These are phyloP conservation scores for Drosophila nannoptera DNA, from an alignment of 1,140 invertebrate species.

Conservation along the genomic window DNA sequence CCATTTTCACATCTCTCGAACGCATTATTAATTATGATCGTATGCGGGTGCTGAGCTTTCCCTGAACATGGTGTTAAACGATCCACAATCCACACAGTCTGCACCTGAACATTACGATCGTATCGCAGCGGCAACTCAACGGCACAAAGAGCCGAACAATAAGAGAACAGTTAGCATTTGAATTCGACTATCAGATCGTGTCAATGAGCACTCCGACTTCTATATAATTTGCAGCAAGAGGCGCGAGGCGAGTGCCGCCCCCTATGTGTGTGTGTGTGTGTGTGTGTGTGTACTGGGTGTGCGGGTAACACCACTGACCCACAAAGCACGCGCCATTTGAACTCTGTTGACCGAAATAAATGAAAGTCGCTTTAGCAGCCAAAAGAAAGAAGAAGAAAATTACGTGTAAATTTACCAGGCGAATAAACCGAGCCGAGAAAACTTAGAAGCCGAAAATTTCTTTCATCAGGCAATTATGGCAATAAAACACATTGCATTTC, in stretches of 20 bases:
- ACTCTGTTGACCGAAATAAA: constrained; percentile 64
- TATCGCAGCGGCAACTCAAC: constrained; percentile 39
- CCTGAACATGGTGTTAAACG: constrained; percentile 50
- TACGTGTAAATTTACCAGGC: constrained; percentile 20
- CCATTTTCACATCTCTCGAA: neutral
- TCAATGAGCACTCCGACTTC: constrained; percentile 50
- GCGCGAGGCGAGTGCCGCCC: constrained; percentile 12
- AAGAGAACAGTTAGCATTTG: constrained; percentile 53
- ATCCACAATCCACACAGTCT: constrained; percentile 45
- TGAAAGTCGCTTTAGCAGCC: constrained; percentile 63
- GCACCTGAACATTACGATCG: constrained; percentile 44
- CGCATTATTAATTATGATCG: constrained; percentile 1
- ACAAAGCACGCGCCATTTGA: constrained; percentile 70
- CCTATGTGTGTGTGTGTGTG: neutral
- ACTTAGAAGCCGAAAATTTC: constrained; percentile 23
- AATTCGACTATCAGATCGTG: constrained; percentile 58
- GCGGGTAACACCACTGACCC: constrained; percentile 51
- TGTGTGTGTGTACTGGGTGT: neutral
- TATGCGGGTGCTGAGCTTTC: constrained; percentile 45
- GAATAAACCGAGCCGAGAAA: neutral
- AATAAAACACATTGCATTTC: constrained; percentile 61
- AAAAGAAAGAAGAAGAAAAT: constrained; percentile 39
- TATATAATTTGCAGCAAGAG: constrained; percentile 22
- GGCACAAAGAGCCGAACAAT: constrained; percentile 28
- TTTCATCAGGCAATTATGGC: constrained; percentile 43